Conservation (phyloP, 2,113 vertebrate genomes). For the Mesembrinibis cayennensis region DNA sequence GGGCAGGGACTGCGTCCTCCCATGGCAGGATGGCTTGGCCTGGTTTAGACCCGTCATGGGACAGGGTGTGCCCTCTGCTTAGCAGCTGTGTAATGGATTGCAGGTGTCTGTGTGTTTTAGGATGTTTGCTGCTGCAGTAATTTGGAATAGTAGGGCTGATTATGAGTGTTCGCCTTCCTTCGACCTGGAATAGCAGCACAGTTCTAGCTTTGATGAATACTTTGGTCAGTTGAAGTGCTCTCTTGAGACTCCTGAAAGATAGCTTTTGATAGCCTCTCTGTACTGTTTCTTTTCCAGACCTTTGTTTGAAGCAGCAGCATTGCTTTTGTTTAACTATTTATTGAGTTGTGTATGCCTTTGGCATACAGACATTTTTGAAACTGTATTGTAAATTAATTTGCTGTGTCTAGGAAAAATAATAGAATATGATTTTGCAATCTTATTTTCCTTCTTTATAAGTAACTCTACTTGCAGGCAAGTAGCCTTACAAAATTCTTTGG, state of each 20-base stretch:
- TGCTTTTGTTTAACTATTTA: neutral
- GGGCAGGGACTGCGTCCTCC: neutral
- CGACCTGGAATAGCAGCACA: neutral
- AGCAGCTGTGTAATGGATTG: neutral
- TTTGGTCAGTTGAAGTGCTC: neutral
- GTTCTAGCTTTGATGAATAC: neutral
- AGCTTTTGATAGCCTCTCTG: neutral
- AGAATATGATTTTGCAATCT: neutral
- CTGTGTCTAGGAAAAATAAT: neutral
- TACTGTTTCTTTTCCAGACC: neutral
- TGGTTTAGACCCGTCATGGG: accelerated
- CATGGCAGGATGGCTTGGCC: neutral
- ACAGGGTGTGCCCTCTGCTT: neutral
- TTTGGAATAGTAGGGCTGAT: neutral
- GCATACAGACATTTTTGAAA: neutral
- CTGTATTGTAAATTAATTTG: neutral
- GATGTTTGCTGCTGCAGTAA: neutral
- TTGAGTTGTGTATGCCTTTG: neutral
- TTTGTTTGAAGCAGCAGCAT: neutral
- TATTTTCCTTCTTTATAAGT: neutral
- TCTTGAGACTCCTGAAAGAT: neutral
- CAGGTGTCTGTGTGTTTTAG: neutral
- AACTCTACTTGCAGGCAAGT: neutral
- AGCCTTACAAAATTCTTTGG: neutral
- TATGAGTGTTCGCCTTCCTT: neutral